A percentile compares a stretch with the other conserved stretches of the same genome.
These are phyloP conservation scores for Porites cylindrica DNA, from an alignment of 92 coral and sea anemone genomes.

Conservation along the genomic window DNA sequence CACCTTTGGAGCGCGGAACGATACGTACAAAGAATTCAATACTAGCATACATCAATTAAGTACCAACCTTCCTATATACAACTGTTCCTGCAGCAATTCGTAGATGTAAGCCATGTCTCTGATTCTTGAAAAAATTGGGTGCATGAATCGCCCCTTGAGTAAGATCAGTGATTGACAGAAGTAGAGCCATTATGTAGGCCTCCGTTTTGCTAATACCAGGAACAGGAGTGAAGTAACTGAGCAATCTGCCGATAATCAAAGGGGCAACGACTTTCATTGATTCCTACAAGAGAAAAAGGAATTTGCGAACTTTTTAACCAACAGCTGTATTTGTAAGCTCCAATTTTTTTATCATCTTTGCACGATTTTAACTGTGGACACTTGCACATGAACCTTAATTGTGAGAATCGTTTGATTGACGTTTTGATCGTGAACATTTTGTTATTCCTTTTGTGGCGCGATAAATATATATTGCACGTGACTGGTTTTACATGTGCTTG, in stretches of 20 bases:
- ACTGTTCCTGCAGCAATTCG: conserved; percentile 78
- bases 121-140: conserved; percentile 74
- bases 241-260: conserved; percentile 82
- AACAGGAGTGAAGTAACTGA: conserved; percentile 81
- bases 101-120: conserved; percentile 84
- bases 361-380: too few species aligned
- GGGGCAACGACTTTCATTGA: conserved; percentile 70
- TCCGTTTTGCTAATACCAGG: conserved; percentile 69
- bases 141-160: conserved; percentile 69
- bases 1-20: too few species aligned
- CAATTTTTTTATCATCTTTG: too few species aligned
- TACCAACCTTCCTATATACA: conserved; percentile 88
- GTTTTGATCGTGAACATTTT: too few species aligned
- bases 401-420: too few species aligned
- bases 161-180: conserved; percentile 60
- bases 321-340: background rate
- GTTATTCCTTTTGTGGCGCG: too few species aligned
- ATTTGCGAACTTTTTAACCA: background rate
- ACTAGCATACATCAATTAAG: too few species aligned
- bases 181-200: conserved; percentile 73
- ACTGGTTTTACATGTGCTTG: too few species aligned
- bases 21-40: too few species aligned
- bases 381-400: too few species aligned
- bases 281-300: conserved; percentile 55
- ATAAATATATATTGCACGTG: too few species aligned